Percentiles rank a stretch among this genome's conserved stretches.
These are phyloP conservation scores for Caenorhabditis imperialis DNA, from an alignment of 2,888 invertebrate species.

Conservation along the genomic window DNA sequence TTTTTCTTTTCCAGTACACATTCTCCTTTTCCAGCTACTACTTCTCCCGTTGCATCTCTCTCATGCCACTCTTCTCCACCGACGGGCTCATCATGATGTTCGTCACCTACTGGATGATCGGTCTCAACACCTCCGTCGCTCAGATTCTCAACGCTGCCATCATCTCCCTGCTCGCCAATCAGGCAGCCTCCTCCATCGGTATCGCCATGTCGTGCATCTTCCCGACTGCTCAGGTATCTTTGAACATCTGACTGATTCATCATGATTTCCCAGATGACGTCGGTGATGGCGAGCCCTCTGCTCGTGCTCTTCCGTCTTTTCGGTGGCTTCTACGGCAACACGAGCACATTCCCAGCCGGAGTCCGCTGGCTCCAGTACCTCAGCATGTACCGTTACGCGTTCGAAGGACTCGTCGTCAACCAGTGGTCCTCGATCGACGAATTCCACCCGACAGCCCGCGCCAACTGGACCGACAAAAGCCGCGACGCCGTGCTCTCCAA, in stretches of 20 bases:
- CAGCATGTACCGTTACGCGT: conserved; percentile 64
- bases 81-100: conserved; percentile 88
- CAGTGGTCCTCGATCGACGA: conserved; percentile 59
- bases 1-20: neutral
- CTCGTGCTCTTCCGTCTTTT: conserved; percentile 71
- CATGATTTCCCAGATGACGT: conserved; percentile 33
- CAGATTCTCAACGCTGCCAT: conserved; percentile 17
- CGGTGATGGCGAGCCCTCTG: conserved; percentile 68
- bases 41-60: conserved; percentile 68
- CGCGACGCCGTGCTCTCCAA: conserved; percentile 57
- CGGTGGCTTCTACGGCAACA: conserved; percentile 75
- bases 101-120: conserved; percentile 91
- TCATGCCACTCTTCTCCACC: conserved; percentile 78
- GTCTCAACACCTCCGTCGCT: conserved; percentile 78
- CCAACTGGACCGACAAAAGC: conserved; percentile 2
- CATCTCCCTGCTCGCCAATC: conserved; percentile 27
- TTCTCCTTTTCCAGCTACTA: conserved; percentile 66
- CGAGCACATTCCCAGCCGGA: conserved; percentile 68
- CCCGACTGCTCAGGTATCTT: conserved; percentile 28
- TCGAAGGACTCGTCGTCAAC: conserved; percentile 80
- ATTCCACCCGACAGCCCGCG: conserved; percentile 22
- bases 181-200: conserved; percentile 40
- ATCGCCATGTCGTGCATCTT: conserved; percentile 53
- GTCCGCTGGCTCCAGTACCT: conserved; percentile 69
- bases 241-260: neutral